Base-by-base conservation (phyloP, 2,888 invertebrate genomes). In the Sphaeridia pumilis region DNA sequence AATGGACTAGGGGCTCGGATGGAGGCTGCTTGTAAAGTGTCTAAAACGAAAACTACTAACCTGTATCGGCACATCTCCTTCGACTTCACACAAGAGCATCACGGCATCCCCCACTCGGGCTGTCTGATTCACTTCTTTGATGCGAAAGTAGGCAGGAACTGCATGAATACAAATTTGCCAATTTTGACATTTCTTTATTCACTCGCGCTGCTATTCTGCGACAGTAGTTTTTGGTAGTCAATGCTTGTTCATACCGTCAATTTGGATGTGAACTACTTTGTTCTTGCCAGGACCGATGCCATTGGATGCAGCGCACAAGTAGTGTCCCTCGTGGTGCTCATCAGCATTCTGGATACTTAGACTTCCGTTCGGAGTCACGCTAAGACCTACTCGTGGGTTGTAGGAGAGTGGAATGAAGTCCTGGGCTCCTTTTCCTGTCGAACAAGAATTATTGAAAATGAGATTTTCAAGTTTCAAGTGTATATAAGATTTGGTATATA, bases 41-140 rank as follows among this genome's bases (percentile, higher is more conserved):
- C n/a, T n/a, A n/a, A 31, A 31, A 10, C 7, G 20, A 22, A 26
- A 10, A n/a, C 41, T 20, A 46, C 17, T 46, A 41, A 74, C 67
- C 35, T 71, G 70, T 36, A 73, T 66, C 3, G 74, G 73, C 49
- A 68, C 66, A 61, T 74, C 73, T 1, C 74, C 74, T 17, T 68
- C 67, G 1, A 72, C 72, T 49, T 70, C 68, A 57, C 74, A 74
- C 27, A 69, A 67, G 65, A 74, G 64, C 3, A 68, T 67, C 3
- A 69, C 67, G 43, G 68, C 68, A 44, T 70, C 69, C 10, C 70
- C 71, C 21, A 68, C 67, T 26, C 67, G 64, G 4, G 70, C 70
- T 3, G 70, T 70, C 58, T 69, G 69, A 60, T 72, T 71, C 26
- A 66, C 60, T 49, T 58, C 56, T 47, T 63, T 61, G 26, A 60